A percentile compares a stretch with the other conserved stretches of the same genome.
Evolutionary conservation across 1,140 invertebrate genomes (phyloP).

Genomic region (Tachypleus tridentatus): DNA sequence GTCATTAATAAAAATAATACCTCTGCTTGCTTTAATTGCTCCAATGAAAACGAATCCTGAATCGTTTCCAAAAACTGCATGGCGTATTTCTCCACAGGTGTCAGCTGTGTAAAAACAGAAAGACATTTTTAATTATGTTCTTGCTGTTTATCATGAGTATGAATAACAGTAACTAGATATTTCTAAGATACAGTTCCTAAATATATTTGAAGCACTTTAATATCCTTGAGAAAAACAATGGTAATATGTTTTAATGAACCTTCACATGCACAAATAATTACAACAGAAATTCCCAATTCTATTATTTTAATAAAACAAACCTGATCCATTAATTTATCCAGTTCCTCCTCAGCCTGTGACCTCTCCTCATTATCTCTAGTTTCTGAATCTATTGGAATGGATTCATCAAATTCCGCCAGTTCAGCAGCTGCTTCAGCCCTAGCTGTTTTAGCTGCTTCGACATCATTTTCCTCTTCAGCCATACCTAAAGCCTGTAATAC

Average conservation of each 20-base stretch:
- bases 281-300: conserved; percentile 5
- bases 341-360: conserved; percentile 69
- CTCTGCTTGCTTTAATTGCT: conserved; percentile 73
- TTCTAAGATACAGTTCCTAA: too few species aligned
- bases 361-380: conserved; percentile 46
- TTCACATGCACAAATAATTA: not conserved
- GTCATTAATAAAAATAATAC: conserved; percentile 33
- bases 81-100: conserved; percentile 83
- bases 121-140: not conserved
- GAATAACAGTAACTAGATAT: too few species aligned
- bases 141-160: not conserved
- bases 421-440: conserved; percentile 87
- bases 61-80: conserved; percentile 79
- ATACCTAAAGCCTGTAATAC: conserved; percentile 58
- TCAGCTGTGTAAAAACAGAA: conserved; percentile 47
- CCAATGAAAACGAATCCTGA: conserved; percentile 69
- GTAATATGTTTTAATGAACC: too few species aligned
- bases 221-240: too few species aligned
- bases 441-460: conserved; percentile 74
- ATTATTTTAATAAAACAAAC: conserved; percentile 37
- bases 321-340: conserved; percentile 68
- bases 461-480: conserved; percentile 90
- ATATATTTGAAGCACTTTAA: too few species aligned
- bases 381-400: conserved; percentile 71
- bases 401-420: conserved; percentile 92